A percentile compares a stretch with the other conserved stretches of the same genome.
These are phyloP conservation scores for Bradypus variegatus DNA, from an alignment of 2,797 vertebrate species.

Conservation along the genomic window DNA sequence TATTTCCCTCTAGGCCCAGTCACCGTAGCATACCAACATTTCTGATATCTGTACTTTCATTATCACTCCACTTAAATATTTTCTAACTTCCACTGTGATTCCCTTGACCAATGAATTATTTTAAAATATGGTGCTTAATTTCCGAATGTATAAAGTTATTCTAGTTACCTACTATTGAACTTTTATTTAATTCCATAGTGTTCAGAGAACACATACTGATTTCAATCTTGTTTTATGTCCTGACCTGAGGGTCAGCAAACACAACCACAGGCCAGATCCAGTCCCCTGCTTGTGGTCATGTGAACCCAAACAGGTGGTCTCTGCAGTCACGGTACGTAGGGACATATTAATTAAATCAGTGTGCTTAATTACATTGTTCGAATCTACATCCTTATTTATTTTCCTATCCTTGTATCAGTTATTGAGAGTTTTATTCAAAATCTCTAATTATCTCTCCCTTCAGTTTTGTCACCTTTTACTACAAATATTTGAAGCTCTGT, in stretches of 20 bases:
- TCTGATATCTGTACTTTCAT: background rate
- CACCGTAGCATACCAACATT: background rate
- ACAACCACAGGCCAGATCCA: background rate
- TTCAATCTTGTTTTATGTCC: background rate
- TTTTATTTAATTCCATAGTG: background rate
- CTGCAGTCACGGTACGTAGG: background rate
- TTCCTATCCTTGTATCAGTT: background rate
- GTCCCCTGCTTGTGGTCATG: background rate
- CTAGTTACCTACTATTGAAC: background rate
- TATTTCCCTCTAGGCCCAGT: background rate
- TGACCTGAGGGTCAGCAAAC: background rate
- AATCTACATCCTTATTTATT: background rate
- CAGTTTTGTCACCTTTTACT: background rate
- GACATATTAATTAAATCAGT: background rate
- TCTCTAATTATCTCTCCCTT: background rate
- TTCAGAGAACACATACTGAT: background rate
- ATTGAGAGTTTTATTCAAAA: background rate
- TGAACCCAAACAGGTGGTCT: no score
- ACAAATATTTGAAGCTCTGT: no score
- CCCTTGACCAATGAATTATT: background rate
- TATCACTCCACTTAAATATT: background rate
- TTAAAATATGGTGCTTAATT: background rate
- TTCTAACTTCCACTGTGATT: background rate
- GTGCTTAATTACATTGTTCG: no score
- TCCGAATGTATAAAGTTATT: background rate